Evolutionary conservation across 2,797 vertebrate species (phyloP).

Genomic region (Pangasius djambal): DNA sequence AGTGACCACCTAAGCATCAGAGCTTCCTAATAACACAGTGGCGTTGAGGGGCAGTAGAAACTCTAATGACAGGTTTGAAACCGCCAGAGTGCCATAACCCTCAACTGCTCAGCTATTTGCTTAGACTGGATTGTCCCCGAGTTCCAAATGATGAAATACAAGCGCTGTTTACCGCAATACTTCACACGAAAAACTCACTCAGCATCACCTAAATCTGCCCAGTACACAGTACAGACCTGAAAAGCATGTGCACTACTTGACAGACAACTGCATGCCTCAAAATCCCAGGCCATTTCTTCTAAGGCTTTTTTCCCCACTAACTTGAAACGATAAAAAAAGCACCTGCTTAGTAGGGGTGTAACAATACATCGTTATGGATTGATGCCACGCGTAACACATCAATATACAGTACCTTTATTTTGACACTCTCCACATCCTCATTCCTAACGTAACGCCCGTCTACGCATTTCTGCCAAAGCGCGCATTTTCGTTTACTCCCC

Average conservation of each 20-base stretch:
- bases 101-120: not conserved
- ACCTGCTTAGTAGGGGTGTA: too few relatives aligned
- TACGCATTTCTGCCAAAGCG: too few relatives aligned
- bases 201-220: not conserved
- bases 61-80: constrained; percentile 1
- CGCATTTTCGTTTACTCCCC: too few relatives aligned
- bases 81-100: not conserved
- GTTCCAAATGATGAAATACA: constrained; percentile 5
- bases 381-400: too few relatives aligned
- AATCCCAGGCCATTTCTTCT: not conserved
- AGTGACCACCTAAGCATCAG: not conserved
- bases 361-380: too few relatives aligned
- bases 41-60: not conserved
- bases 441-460: too few relatives aligned
- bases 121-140: not conserved
- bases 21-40: not conserved
- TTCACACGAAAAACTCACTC: not conserved
- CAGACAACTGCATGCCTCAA: not conserved
- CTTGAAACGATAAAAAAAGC: not conserved
- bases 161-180: not conserved
- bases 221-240: not conserved
- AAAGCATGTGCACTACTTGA: not conserved
- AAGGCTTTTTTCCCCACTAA: not conserved
- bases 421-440: too few relatives aligned
- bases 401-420: too few relatives aligned